Evolutionary conservation across 2,113 vertebrate species (phyloP).

Genomic region (Stigmatopora argus): DNA sequence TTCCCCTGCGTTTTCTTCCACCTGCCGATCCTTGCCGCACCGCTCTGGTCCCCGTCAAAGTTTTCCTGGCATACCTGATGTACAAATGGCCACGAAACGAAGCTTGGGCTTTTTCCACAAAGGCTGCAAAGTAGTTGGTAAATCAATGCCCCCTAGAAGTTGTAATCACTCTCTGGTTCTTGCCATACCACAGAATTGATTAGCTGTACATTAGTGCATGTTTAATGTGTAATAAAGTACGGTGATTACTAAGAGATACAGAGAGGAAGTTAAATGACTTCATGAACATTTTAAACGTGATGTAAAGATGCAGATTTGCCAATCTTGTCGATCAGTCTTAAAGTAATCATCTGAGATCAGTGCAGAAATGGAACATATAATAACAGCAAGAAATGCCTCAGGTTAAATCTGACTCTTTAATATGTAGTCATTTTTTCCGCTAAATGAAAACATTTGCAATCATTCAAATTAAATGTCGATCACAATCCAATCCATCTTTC

Average conservation of each 20-base stretch:
- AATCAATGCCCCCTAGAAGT: conserved; percentile 63
- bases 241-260: conserved; percentile 40
- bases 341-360: conserved; percentile 24
- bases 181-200: conserved; percentile 60
- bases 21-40: conserved; percentile 48
- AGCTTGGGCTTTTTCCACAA: conserved; percentile 37
- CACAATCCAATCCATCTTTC: conserved; percentile 59
- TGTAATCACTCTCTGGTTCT: conserved; percentile 59
- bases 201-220: conserved; percentile 63
- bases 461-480: conserved; percentile 69
- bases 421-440: conserved; percentile 51
- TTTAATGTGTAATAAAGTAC: conserved; percentile 67
- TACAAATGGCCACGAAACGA: conserved; percentile 33
- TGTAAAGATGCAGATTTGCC: conserved; percentile 42
- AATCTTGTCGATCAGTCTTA: conserved; percentile 21
- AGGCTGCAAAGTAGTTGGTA: conserved; percentile 55
- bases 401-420: conserved; percentile 25
- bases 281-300: conserved; percentile 45
- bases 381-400: conserved; percentile 19
- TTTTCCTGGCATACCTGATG: conserved; percentile 45
- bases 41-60: conserved; percentile 16
- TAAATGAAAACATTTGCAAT: conserved; percentile 65
- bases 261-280: conserved; percentile 55
- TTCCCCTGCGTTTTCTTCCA: conserved; percentile 54
- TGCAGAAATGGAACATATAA: background rate